Base-by-base conservation (phyloP, 2,113 vertebrate genomes). In the Chrysemys picta region DNA sequence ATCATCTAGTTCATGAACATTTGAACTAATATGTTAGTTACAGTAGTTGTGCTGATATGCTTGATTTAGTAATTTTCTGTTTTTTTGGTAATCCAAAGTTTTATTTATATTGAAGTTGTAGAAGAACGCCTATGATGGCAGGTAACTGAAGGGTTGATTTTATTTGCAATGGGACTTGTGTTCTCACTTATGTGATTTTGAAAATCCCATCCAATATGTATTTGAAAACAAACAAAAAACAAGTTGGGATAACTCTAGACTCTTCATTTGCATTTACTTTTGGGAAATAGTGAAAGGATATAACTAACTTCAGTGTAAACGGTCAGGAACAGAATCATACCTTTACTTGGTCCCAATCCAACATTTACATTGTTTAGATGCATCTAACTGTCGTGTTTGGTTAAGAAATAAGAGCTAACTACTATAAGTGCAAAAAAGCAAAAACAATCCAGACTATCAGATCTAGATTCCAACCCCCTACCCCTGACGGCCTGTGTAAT, bases 11-110 rank as follows among this genome's bases (percentile, higher is more conserved):
- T 93, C 84, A 89, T 49, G 93, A 56, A 95, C 96, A 95, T 96
- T 97, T 96, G 96, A 96, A 96, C 93, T 95, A 79, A 38, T 57
- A 88, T 81, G 88, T 94, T 93, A 91, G 83, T 54, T 49, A 52
- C 90, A 89, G 84, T 80, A 96, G 91, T 89, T 75, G 85, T 87
- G 93, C 93, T 96, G 94, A 95, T 95, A 69, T 94, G 59, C 81
- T 85, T 50, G 82, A 89, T 78, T 87, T 72, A 89, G 80, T 47
- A 72, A 96, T 76, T 95, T 94, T 45, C 81, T 59, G 12, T 1
- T 81, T 94, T 89, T 90, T 75, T 91, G 83, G 75, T 93, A 96
- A 96, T 90, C 95, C 87, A 93, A 93, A 75, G 88, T 91, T 95
- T 94, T 95, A 72, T 79, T 94, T 94, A 93, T 89, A 96, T 92